These are phyloP conservation scores for Lacerta agilis DNA, from an alignment of 2,797 vertebrate species.

Conservation along the genomic window DNA sequence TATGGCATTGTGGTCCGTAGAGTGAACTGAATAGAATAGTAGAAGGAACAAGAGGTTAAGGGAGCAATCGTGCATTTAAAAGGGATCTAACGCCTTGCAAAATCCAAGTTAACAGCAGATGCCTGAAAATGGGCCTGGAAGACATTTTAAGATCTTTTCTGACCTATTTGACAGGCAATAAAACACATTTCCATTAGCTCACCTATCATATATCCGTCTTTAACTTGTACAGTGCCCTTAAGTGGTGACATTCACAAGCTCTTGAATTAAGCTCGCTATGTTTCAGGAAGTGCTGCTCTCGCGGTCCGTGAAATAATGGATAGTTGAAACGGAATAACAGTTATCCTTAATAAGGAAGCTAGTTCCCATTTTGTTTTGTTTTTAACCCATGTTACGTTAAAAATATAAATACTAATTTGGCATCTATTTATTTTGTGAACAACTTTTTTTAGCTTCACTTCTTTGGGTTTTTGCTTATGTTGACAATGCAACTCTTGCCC, in stretches of 20 bases:
- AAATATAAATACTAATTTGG: slow-evolving; percentile 14
- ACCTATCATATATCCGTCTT: slow-evolving; percentile 75
- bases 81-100: slow-evolving; percentile 15
- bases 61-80: slow-evolving; percentile 13
- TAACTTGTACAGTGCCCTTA: slow-evolving; percentile 67
- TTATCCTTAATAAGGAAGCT: slow-evolving; percentile 28
- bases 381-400: slow-evolving; percentile 5
- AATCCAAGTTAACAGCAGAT: slow-evolving; percentile 35
- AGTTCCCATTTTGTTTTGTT: background rate
- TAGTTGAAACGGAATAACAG: slow-evolving; percentile 45
- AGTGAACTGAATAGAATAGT: background rate
- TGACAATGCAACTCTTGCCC: background rate
- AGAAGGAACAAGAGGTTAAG: slow-evolving; percentile 19
- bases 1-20: background rate
- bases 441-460: slow-evolving; percentile 14
- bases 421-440: background rate
- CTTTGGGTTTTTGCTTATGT: background rate
- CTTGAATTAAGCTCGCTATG: slow-evolving; percentile 66
- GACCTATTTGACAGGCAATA: slow-evolving; percentile 65
- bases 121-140: slow-evolving; percentile 36
- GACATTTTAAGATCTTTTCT: slow-evolving; percentile 45
- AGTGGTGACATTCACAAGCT: slow-evolving; percentile 69
- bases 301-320: slow-evolving; percentile 52
- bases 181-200: slow-evolving; percentile 65
- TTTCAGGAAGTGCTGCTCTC: slow-evolving; percentile 52